These are phyloP conservation scores for Harmothoe impar DNA, from an alignment of 2,888 invertebrate species.

Conservation along the genomic window DNA sequence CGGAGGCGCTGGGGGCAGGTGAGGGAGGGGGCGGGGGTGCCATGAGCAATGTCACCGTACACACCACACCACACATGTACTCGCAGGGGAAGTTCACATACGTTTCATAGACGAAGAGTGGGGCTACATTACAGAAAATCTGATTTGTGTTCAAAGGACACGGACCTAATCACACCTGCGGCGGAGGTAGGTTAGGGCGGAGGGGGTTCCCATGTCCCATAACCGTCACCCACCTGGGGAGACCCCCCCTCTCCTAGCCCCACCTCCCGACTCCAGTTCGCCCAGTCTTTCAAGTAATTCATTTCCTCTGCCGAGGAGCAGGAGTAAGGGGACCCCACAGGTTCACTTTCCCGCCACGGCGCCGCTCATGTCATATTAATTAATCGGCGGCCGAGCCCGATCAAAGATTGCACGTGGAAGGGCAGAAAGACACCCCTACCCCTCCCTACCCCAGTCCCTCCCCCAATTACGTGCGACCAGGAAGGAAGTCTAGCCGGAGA, in stretches of 20 bases:
- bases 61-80: neutral
- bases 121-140: constrained; percentile 46
- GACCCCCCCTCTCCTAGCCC: neutral
- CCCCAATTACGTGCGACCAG: constrained; percentile 46
- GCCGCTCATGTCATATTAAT: constrained; percentile 46
- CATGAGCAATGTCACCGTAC: neutral
- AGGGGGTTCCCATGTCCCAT: neutral
- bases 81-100: constrained; percentile 28
- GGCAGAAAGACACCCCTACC: constrained; percentile 23
- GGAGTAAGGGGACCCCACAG: constrained; percentile 49
- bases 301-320: constrained; percentile 17
- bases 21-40: neutral
- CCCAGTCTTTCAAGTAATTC: constrained; percentile 60
- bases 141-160: constrained; percentile 51
- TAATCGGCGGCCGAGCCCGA: constrained; percentile 51
- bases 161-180: constrained; percentile 51
- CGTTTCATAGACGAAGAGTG: constrained; percentile 39
- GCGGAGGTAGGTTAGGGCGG: neutral
- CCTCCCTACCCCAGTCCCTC: neutral
- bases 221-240: constrained; percentile 31
- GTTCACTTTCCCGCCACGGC: constrained; percentile 38
- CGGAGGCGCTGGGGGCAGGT: neutral
- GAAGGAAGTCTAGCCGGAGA: constrained; percentile 39
- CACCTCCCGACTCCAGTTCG: constrained; percentile 19
- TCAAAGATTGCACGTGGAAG: constrained; percentile 44